Evolutionary conservation across 1,140 invertebrate species (phyloP).

Genomic region (Pseudoatta argentina): DNA sequence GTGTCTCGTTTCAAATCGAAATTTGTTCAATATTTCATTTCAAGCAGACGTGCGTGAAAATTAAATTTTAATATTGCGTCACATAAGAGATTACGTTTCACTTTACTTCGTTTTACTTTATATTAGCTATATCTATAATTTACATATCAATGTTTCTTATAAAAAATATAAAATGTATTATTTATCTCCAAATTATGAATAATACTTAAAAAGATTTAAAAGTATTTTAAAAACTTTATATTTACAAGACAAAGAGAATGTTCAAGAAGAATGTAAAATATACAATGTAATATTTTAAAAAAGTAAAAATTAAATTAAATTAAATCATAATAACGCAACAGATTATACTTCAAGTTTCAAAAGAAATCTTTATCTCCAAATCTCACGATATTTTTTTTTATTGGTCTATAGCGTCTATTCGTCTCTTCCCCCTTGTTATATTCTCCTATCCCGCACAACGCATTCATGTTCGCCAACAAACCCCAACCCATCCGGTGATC

Average conservation of each 20-base stretch:
- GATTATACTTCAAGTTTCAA: neutral
- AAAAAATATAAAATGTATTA: neutral
- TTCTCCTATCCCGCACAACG: neutral
- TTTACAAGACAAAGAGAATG: neutral
- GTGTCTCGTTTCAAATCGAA: slow-evolving; percentile 2
- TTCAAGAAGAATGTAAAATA: neutral
- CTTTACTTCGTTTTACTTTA: neutral
- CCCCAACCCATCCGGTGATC: slow-evolving; percentile 51
- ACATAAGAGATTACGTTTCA: neutral
- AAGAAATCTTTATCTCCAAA: neutral
- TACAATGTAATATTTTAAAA: neutral
- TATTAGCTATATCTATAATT: neutral
- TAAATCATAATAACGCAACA: neutral
- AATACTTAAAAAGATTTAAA: neutral
- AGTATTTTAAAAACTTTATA: neutral
- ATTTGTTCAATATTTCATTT: neutral
- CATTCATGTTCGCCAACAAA: slow-evolving; percentile 29
- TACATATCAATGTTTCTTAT: neutral
- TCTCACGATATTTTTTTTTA: neutral
- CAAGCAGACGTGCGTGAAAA: neutral
- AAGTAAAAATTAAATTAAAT: neutral
- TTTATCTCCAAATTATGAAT: neutral
- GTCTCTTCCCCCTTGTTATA: neutral
- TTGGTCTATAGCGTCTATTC: neutral
- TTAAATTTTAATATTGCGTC: neutral